Base-by-base conservation (phyloP, 2,113 vertebrate species). In the Mystacornis crossleyi region DNA sequence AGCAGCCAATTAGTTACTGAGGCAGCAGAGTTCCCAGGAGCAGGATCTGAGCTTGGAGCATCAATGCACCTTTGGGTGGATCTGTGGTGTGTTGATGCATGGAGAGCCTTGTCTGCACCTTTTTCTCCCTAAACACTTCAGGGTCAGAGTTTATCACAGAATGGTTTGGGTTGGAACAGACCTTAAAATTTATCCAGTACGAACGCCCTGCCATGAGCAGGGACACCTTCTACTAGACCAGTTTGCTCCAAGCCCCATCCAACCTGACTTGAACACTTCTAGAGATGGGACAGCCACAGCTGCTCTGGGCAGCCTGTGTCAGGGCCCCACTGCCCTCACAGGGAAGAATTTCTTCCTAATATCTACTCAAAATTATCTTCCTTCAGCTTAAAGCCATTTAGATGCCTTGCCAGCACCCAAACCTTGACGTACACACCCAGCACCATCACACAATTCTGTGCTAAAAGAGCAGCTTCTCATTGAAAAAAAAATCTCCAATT, bases 1-100 rank as follows among this genome's bases (percentile, higher is more conserved):
- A 93, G 87, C 72, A 96, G 86, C 60, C 85, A 90, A 80, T 75
- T 61, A 93, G 50, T 57, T 45, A 16, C 40, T 50, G 50, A 91
- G 16, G 36, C 55, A 82, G 54, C 90, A 77, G 64, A 28, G 31
- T 50, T 82, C 47, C 60, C 33, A 69, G 85, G 78, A 97, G 61
- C 28, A 58, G 91, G 86, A 53, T 36, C 64, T 36, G 31, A 43
- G 79, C 77, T 74, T 43, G 6, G 75, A 18, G 53, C 53, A 84
- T 2, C 18, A 33, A 14, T 20, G 69, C 81, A 70, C n/a, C 43
- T 47, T 12, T 14, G 53, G 38, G 40, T 45, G 93, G 69, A 73
- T 71, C 8, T 75, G 86, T n/a, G 16, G 8, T 9, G 38, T 9
- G 42, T 17, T 15, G 38, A 29, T 14, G 18, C 25, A 48, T 0